Conservation (phyloP, 2,888 invertebrate genomes). For the Pristionchus exspectatus region DNA sequence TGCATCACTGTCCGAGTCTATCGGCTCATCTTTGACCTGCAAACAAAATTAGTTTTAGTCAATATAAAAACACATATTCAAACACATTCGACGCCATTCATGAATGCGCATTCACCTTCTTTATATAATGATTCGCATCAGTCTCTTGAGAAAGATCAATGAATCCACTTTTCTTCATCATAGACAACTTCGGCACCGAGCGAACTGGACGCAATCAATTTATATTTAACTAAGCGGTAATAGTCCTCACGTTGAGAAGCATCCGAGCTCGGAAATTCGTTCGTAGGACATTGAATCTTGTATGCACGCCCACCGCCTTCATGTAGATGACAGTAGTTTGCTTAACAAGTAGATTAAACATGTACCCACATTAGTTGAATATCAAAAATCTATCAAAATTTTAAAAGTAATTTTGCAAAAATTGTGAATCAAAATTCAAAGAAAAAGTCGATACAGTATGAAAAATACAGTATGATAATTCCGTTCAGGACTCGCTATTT, state of each 20-base stretch:
- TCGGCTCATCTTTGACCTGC: slow-evolving; percentile 10
- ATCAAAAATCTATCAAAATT: not conserved
- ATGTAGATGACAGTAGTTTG: slow-evolving; percentile 47
- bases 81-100: not conserved
- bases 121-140: slow-evolving; percentile 9
- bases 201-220: not conserved
- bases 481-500: no score
- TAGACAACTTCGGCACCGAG: not conserved
- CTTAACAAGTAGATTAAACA: not conserved
- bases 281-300: slow-evolving; percentile 4
- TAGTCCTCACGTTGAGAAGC: not conserved
- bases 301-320: slow-evolving; percentile 32
- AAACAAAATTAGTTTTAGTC: not conserved
- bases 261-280: not conserved
- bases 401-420: no score
- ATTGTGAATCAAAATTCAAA: no score
- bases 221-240: not conserved
- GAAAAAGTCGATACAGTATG: no score
- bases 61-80: no score
- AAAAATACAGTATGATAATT: no score
- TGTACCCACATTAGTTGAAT: not conserved
- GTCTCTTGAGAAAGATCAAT: slow-evolving; percentile 23
- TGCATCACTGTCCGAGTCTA: slow-evolving; percentile 22
- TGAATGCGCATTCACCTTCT: no score
- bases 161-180: not conserved